Conservation (phyloP, 2,113 vertebrate species). For the Chaetorhynchus papuensis region DNA sequence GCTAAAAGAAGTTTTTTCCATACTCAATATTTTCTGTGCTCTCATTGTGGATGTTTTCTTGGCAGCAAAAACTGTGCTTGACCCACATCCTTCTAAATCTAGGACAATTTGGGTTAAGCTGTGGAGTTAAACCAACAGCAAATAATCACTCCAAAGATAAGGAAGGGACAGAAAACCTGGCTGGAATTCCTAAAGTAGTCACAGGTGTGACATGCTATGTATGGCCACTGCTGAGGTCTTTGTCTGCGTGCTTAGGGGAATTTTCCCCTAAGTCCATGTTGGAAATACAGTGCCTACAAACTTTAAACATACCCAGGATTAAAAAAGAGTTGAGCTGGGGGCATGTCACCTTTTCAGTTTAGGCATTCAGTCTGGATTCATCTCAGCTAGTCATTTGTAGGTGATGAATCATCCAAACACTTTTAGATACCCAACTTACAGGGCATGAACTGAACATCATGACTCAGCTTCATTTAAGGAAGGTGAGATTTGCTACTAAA, state of each 20-base stretch:
- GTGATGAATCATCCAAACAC: neutral
- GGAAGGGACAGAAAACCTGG: neutral
- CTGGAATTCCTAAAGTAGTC: neutral
- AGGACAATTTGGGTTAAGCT: neutral
- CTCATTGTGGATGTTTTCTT: neutral
- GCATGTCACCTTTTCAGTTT: neutral
- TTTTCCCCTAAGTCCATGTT: neutral
- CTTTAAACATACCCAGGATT: neutral
- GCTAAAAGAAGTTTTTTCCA: neutral
- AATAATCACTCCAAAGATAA: neutral
- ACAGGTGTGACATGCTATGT: neutral
- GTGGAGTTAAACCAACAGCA: neutral
- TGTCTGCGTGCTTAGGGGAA: fast-evolving
- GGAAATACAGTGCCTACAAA: neutral
- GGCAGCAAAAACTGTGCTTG: neutral
- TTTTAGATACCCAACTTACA: neutral
- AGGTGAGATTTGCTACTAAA: neutral
- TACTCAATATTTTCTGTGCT: neutral
- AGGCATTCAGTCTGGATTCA: neutral
- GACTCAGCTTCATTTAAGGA: neutral
- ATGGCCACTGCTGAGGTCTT: neutral
- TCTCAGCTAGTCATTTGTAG: neutral
- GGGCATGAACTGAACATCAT: neutral
- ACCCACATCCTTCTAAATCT: neutral
- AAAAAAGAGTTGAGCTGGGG: neutral